These are phyloP conservation scores for Urocynchramus pylzowi DNA, from an alignment of 2,113 vertebrate genomes.

Conservation along the genomic window DNA sequence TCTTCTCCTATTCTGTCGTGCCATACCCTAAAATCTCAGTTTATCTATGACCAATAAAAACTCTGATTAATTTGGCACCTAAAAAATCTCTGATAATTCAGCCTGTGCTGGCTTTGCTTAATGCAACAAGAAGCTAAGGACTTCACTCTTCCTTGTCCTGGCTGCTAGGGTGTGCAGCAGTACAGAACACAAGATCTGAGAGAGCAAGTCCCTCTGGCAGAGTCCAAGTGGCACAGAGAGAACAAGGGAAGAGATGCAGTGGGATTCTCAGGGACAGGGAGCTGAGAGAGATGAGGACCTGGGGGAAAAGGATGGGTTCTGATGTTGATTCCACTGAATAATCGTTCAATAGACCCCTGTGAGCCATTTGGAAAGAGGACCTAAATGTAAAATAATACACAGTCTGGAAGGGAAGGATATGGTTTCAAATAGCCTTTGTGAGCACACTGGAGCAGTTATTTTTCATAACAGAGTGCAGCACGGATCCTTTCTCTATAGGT, in stretches of 20 bases:
- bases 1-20: not conserved
- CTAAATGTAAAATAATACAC: not conserved
- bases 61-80: not conserved
- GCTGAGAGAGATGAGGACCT: not conserved
- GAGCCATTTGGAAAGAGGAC: not conserved
- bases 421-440: constrained; percentile 8
- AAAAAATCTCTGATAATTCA: not conserved
- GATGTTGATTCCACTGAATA: not conserved
- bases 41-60: not conserved
- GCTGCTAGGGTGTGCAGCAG: not conserved
- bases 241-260: not conserved
- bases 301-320: not conserved
- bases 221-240: not conserved
- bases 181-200: not conserved
- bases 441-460: not conserved
- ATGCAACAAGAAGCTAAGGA: not conserved
- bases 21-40: not conserved
- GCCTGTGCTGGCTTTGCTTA: not conserved
- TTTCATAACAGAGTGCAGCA: not conserved
- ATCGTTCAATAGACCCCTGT: not conserved
- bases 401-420: not conserved
- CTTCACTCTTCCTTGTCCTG: not conserved
- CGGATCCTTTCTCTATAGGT: not conserved
- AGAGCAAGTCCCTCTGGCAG: not conserved
- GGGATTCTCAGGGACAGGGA: not conserved